Percentiles rank a stretch among this genome's conserved stretches.
phyloP scores from a whole-genome alignment of 2,888 invertebrate species.

The Argyresthia albistria region DNA sequence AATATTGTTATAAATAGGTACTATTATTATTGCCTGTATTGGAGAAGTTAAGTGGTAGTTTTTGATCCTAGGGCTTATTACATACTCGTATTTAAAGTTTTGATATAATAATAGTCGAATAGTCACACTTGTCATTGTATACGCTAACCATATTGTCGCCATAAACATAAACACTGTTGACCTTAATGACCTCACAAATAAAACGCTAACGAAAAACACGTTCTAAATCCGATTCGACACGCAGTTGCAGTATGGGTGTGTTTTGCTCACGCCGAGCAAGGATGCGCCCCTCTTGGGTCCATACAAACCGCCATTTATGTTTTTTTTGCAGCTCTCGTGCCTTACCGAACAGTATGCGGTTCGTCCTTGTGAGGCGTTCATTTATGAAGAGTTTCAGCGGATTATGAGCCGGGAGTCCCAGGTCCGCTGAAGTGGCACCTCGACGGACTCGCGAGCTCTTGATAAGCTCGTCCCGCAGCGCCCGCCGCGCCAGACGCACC shows the following conservation, averaged over 20 bases:
- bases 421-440: not conserved
- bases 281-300: not conserved
- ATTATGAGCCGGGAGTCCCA: not conserved
- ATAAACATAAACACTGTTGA: no score
- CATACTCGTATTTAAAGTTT: no score
- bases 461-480: not conserved
- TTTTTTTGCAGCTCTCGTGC: not conserved
- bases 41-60: no score
- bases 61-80: no score
- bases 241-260: not conserved
- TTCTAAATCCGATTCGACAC: not conserved
- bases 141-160: no score
- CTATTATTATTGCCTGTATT: no score
- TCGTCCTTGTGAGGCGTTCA: not conserved
- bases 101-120: no score
- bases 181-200: no score
- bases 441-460: not conserved
- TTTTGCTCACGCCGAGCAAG: not conserved
- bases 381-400: not conserved
- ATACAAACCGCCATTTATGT: not conserved
- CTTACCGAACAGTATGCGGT: not conserved
- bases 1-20: no score
- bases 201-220: not conserved
- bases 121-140: no score
- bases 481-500: not conserved